A percentile compares a stretch with the other conserved stretches of the same genome.
phyloP scores from a whole-genome alignment of 35 echinoderm and acorn worm genomes.

The Heliocidaris erythrogramma region DNA sequence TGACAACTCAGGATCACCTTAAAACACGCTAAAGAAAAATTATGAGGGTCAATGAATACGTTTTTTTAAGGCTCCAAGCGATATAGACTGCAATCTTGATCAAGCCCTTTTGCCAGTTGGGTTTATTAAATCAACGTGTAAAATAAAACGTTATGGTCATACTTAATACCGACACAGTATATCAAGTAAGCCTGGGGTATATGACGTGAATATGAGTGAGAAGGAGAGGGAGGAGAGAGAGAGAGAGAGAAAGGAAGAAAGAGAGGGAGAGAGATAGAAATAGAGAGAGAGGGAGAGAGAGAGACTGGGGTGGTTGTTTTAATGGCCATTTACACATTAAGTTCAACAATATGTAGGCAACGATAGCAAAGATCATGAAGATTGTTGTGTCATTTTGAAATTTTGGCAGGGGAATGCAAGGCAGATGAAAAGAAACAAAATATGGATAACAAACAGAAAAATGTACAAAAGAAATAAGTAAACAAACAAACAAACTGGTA shows the following conservation, averaged over 20 bases:
- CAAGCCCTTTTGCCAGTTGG: background rate
- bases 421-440: too few species aligned
- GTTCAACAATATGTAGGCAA: too few species aligned
- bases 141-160: background rate
- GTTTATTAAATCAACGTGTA: background rate
- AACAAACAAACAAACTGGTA: too few species aligned
- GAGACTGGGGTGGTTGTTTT: background rate
- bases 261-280: constrained; percentile 7
- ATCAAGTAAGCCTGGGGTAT: background rate
- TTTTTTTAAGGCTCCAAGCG: background rate
- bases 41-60: background rate
- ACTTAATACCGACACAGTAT: background rate
- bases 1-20: background rate
- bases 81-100: background rate
- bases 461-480: too few species aligned
- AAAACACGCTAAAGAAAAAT: background rate
- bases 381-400: too few species aligned
- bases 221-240: background rate
- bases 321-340: too few species aligned
- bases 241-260: background rate
- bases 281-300: background rate
- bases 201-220: background rate
- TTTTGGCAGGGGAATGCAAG: too few species aligned
- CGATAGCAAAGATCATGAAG: too few species aligned
- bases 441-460: too few species aligned